Evolutionary conservation across 92 coral and sea anemone species (phyloP), one percentile per base, ranked within the genome.

Genomic region (Anthopleura xanthogrammica): DNA sequence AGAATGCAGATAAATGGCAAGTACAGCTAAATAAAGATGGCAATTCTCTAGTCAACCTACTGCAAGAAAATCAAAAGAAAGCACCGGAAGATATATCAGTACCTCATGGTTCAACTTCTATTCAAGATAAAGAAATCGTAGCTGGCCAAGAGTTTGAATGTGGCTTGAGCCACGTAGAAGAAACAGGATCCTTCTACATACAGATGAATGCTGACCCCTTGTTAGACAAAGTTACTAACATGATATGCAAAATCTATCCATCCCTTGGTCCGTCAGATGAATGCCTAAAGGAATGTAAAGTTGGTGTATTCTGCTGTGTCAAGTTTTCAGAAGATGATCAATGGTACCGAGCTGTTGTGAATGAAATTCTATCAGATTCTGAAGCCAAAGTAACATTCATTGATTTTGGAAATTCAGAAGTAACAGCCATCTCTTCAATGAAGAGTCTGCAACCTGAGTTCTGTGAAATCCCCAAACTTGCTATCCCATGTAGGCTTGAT

Each of bases 381-480:
- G 85, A 89, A 85, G 91, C 88, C 22, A 93, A 90, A 77, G 98
- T 95, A 79, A 72, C 75, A 12, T 95, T 95, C 77, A 87, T 94
- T 78, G 99, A 96, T 77, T 94, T 87, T 86, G 99, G 99, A 40
- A 92, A 96, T 82, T 85, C 91, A 62, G 96, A 94, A 42, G 84
- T 87, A 19, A 83, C 89, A 20, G 76, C 85, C 5, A 82, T 89
- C 40, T 68, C 79, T 41, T 79, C 85, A 16, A 41, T 91, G 52
- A 93, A 89, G 83, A 64, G 75, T 11, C 88, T 95, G 36, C 79
- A 46, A 20, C 85, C 93, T 29, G 93, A 90, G 16, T 77, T 95
- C 43, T 79, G 77, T 43, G 83, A 72, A 50, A 79, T 79, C 43
- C 94, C 96, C 14, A 76, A 87, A 48, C 95, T 92, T 85, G 90